phyloP scores from a whole-genome alignment of 2,888 invertebrate species.

The Leucophenga montana region DNA sequence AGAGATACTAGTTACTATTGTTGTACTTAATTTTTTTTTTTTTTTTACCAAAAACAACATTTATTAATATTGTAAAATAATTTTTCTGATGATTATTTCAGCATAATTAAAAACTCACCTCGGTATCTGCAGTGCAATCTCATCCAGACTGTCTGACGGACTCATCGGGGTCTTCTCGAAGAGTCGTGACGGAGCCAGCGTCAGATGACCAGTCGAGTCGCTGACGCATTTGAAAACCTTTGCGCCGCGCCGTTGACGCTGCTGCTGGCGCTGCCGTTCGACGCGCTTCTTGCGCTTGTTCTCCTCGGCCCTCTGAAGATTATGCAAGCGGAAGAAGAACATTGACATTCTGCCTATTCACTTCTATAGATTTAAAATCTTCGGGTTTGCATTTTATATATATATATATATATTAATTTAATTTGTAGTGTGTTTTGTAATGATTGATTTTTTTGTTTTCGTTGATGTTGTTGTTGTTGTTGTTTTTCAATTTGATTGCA shows the following conservation, averaged over 20 bases:
- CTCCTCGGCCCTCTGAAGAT: conserved; percentile 89
- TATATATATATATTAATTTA: too few relatives aligned
- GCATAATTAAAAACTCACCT: conserved; percentile 82
- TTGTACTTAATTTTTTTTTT: too few relatives aligned
- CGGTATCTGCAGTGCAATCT: conserved; percentile 93
- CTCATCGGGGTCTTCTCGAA: conserved; percentile 89
- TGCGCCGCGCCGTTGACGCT: conserved; percentile 75
- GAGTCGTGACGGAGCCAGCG: conserved; percentile 84
- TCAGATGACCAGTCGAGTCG: conserved; percentile 75
- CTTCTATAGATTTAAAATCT: conserved; percentile 6
- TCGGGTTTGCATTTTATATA: conserved; percentile 10
- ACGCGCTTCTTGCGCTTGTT: conserved; percentile 79
- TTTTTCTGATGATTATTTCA: too few relatives aligned
- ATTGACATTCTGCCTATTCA: conserved; percentile 85
- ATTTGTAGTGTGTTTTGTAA: conserved; percentile 24
- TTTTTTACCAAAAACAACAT: too few relatives aligned
- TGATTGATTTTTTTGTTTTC: conserved; percentile 22
- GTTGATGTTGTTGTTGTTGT: conserved; percentile 21
- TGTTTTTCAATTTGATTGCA: conserved; percentile 20
- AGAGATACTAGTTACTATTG: too few relatives aligned
- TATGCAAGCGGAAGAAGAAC: conserved; percentile 96
- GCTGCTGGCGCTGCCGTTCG: conserved; percentile 73
- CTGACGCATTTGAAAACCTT: conserved; percentile 75
- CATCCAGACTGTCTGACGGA: conserved; percentile 91
- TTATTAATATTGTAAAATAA: too few relatives aligned